Base-by-base conservation (phyloP, 2,888 invertebrate species). In the Parnassius apollo region DNA sequence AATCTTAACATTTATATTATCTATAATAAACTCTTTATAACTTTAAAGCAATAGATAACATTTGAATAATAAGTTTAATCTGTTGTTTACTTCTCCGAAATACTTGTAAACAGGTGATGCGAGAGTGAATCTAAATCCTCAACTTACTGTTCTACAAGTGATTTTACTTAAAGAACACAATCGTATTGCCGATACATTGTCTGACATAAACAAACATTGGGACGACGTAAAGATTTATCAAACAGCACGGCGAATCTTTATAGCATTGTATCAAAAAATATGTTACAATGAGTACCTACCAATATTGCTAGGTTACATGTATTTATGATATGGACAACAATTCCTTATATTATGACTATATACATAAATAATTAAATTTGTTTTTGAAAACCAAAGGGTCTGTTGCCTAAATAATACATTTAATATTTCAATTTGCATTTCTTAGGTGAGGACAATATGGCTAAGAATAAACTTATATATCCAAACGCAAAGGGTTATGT, bases 211-310 rank as follows among this genome's bases (percentile, higher is more conserved):
- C 81, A 94, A 94, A 0, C 93, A 94, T 65, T 94, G 94, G 94
- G 82, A 89, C 67, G 94, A 94, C 70, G 94, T 94, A 75, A 93
- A 86, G 0, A 81, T 93, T 42, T 95, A 89, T 85, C 94, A 95
- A 78, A 94, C 94, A 79, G 87, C 94, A 0, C 85, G 94, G 56
- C 86, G 92, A 66, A 94, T 94, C 65, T 77, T 87, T 50, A 92
- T 93, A 44, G 94, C 93, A 2, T 88, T 93, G 77, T 92, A 93
- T 75, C 95, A 94, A 76, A 91, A 93, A 66, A 93, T 95, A 68
- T 86, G 92, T 12, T 94, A 94, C 78, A 93, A 94, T 75, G 94
- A 95, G 77, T 94, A 93, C 93, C 81, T 94, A 11, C 94, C 94
- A 0, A 91, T 94, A 64, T 91, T 94, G 72, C 85, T 94, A 22